Conservation (phyloP, 2,888 invertebrate genomes). For the Copidosoma aretas region DNA sequence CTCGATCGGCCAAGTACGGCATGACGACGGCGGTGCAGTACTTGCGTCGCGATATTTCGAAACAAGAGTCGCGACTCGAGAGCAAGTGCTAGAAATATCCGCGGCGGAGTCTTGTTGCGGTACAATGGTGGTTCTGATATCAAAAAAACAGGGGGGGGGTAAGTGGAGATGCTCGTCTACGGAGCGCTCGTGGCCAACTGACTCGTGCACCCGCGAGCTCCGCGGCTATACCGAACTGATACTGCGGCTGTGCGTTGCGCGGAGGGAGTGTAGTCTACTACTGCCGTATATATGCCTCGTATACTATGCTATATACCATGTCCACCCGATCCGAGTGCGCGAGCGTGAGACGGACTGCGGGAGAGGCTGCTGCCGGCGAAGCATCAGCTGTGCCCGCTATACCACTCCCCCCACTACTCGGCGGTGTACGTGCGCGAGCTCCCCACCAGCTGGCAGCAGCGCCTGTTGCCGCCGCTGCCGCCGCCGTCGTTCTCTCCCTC, state of each 20-base stretch:
- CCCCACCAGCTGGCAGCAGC: not conserved
- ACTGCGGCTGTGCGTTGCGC: constrained; percentile 62
- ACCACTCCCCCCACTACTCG: no score
- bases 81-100: no score
- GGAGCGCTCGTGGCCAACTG: constrained; percentile 63
- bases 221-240: constrained; percentile 56
- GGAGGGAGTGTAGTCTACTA: no score
- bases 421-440: not conserved
- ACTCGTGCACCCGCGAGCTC: constrained; percentile 49
- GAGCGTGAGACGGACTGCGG: no score
- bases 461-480: constrained; percentile 6
- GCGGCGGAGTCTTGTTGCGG: no score
- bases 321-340: no score
- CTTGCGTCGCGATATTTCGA: no score
- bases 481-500: not conserved
- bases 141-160: no score
- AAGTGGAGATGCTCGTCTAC: constrained; percentile 59
- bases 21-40: no score
- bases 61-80: no score
- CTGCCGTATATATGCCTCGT: constrained; percentile 4
- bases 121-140: no score
- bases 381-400: not conserved
- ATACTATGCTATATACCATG: not conserved
- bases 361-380: not conserved
- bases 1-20: no score